Conservation (phyloP, 2,113 vertebrate genomes). For the Albula glossodonta region DNA sequence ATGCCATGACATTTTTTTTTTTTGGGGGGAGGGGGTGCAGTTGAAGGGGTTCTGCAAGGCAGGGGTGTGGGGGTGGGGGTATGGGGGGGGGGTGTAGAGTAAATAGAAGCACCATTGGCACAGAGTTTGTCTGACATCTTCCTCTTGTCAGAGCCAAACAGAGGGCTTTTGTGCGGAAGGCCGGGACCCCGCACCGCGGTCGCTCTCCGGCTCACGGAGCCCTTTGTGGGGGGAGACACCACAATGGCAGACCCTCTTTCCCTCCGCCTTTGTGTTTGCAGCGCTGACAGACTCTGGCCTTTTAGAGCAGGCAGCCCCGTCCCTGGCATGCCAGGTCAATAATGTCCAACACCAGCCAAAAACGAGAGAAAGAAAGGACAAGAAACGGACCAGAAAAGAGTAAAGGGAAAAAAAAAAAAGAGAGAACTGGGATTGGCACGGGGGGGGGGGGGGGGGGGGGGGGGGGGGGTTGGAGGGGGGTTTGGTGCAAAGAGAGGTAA, state of each 20-base stretch:
- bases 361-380: not conserved
- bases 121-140: conserved; percentile 23
- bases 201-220: not conserved
- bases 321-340: not conserved
- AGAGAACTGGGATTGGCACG: not conserved
- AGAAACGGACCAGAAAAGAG: not conserved
- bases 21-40: not conserved
- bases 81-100: not conserved
- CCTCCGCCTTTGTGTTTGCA: not conserved
- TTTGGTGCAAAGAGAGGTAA: not conserved
- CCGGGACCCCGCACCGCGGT: not conserved
- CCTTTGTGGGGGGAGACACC: not conserved
- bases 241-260: not conserved
- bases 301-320: not conserved
- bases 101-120: conserved; percentile 16
- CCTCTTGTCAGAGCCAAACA: conserved; percentile 10
- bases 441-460: too few species aligned
- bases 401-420: not conserved
- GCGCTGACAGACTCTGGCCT: not conserved
- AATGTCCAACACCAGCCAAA: not conserved
- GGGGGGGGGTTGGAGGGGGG: too few species aligned
- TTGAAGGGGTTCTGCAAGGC: not conserved
- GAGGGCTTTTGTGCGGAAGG: not conserved
- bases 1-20: conserved; percentile 2
- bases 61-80: not conserved